Percentiles rank a stretch among this genome's conserved stretches.
phyloP scores from a whole-genome alignment of 2,113 vertebrate genomes.

The Plestiodon gilberti region DNA sequence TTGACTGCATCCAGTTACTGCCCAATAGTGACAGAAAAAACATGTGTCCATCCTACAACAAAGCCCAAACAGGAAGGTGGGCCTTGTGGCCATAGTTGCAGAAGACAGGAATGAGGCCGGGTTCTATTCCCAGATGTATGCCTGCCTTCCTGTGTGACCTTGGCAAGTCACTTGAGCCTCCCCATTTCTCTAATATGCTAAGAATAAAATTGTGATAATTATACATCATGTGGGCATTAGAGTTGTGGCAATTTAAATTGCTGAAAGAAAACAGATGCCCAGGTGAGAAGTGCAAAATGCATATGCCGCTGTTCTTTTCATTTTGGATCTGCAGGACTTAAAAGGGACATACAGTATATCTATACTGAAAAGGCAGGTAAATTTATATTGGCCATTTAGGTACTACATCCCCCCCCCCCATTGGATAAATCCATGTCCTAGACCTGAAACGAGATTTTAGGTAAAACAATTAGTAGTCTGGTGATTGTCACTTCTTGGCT shows the following conservation, averaged over 20 bases:
- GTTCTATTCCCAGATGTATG: not conserved
- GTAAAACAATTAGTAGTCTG: not conserved
- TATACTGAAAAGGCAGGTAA: not conserved
- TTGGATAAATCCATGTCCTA: not conserved
- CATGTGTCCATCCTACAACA: not conserved
- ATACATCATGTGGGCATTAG: not conserved
- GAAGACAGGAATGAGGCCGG: not conserved
- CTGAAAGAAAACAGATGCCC: fast-evolving
- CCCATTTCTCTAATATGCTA: not conserved
- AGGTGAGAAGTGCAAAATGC: not conserved
- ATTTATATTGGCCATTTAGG: not conserved
- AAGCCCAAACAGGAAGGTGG: not conserved
- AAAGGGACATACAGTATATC: not conserved
- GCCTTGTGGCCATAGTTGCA: fast-evolving
- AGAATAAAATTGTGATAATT: not conserved
- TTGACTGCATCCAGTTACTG: not conserved
- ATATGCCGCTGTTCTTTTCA: not conserved
- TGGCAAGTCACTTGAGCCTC: not conserved
- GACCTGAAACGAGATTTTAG: not conserved
- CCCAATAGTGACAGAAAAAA: not conserved
- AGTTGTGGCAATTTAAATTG: not conserved
- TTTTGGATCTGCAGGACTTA: not conserved
- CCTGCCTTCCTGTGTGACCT: not conserved
- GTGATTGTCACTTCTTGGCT: not conserved
- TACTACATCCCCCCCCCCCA: not conserved